Percentiles rank a stretch among this genome's conserved stretches.
These are phyloP conservation scores for Calliopsis andreniformis DNA, from an alignment of 1,140 invertebrate species.

Conservation along the genomic window DNA sequence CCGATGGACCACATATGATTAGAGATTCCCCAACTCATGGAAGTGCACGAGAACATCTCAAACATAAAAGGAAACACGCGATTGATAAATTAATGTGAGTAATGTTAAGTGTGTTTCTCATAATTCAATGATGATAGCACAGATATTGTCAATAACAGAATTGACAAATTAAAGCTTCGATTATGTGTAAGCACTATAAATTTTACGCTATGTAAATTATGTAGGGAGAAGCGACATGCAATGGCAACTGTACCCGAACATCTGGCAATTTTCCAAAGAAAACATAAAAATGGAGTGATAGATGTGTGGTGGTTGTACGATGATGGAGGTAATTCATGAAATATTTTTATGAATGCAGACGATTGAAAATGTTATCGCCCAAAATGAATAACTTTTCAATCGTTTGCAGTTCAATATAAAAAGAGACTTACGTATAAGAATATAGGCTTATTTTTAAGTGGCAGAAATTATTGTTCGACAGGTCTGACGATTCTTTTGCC, in stretches of 20 bases:
- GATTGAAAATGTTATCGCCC: too few species aligned
- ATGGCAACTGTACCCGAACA: constrained; percentile 73
- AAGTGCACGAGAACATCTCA: constrained; percentile 73
- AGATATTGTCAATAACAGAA: too few species aligned
- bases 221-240: constrained; percentile 71
- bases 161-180: too few species aligned
- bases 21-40: constrained; percentile 73
- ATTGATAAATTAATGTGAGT: constrained; percentile 76
- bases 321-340: constrained; percentile 88
- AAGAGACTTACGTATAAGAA: constrained; percentile 14
- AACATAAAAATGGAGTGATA: constrained; percentile 88
- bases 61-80: constrained; percentile 74
- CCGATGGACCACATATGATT: constrained; percentile 58
- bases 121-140: too few species aligned
- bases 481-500: constrained; percentile 95
- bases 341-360: constrained; percentile 5
- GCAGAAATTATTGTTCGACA: constrained; percentile 72
- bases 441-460: constrained; percentile 63
- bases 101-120: too few species aligned
- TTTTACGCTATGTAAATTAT: constrained; percentile 3
- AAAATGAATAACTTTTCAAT: constrained; percentile 4
- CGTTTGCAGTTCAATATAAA: constrained; percentile 2
- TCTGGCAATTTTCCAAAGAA: constrained; percentile 86
- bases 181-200: too few species aligned
- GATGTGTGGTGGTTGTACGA: constrained; percentile 99